phyloP scores from a whole-genome alignment of 1,140 invertebrate species.

The Nasonia giraulti region DNA sequence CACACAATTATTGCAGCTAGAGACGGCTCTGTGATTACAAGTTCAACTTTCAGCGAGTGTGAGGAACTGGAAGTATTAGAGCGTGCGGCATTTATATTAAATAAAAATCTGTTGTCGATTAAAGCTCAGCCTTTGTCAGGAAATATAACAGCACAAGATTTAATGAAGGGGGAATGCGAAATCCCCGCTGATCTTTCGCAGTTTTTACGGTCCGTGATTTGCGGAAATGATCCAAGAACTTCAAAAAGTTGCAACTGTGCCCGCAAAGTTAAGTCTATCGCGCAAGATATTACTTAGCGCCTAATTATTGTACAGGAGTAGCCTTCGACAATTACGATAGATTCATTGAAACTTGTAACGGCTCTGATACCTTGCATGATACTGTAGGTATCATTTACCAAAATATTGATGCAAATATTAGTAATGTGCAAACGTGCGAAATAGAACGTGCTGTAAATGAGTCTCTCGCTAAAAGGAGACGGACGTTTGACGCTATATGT shows the following conservation, averaged over 20 bases:
- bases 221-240: too few species aligned
- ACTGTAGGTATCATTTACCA: constrained; percentile 73
- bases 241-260: too few species aligned
- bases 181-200: constrained; percentile 21
- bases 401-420: constrained; percentile 45
- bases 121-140: constrained; percentile 10
- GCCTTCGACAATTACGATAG: constrained; percentile 69
- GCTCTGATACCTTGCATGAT: constrained; percentile 71
- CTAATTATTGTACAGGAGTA: constrained; percentile 57
- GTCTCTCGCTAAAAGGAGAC: constrained; percentile 31
- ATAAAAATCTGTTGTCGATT: too few species aligned
- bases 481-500: constrained; percentile 51
- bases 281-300: constrained; percentile 38
- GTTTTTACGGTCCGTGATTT: too few species aligned
- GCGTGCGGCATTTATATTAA: too few species aligned
- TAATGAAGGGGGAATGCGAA: constrained; percentile 48
- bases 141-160: constrained; percentile 22
- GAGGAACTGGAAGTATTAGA: too few species aligned
- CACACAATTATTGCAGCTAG: too few species aligned
- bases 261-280: too few species aligned
- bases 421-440: constrained; percentile 62
- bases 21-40: too few species aligned
- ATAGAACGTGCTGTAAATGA: neutral
- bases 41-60: too few species aligned
- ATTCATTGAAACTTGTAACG: constrained; percentile 69